Evolutionary conservation across 1,140 invertebrate species (phyloP).

Genomic region (Dendroctonus valens): DNA sequence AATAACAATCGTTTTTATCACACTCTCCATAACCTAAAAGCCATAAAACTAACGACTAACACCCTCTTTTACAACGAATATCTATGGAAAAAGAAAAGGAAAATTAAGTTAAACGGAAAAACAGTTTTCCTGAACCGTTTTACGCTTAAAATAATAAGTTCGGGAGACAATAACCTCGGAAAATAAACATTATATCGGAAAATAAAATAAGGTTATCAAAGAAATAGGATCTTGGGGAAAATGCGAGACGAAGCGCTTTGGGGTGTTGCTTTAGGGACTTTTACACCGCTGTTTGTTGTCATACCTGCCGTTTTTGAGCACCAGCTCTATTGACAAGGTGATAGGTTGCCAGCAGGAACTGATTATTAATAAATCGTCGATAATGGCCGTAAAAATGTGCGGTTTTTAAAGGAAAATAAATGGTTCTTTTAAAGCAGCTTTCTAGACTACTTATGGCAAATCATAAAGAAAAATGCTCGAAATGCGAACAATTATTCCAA

Average conservation of each 20-base stretch:
- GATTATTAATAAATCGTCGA: no score
- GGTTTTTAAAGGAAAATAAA: no score
- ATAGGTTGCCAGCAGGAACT: no score
- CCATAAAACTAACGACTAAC: slow-evolving; percentile 8
- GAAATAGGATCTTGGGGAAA: not conserved
- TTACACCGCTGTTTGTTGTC: no score
- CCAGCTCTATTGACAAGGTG: no score
- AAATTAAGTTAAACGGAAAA: slow-evolving; percentile 18
- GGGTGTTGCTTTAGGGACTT: not conserved
- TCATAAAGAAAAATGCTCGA: no score
- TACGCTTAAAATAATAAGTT: slow-evolving; percentile 23
- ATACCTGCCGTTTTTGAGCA: no score
- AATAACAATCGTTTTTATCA: slow-evolving; percentile 5
- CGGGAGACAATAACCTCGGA: slow-evolving; percentile 10
- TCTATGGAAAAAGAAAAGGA: slow-evolving; percentile 8
- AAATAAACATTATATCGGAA: slow-evolving; percentile 18
- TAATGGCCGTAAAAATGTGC: no score
- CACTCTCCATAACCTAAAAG: slow-evolving; percentile 3
- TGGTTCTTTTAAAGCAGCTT: no score
- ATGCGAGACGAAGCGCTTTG: not conserved
- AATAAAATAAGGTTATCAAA: slow-evolving; percentile 15
- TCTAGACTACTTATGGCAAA: no score
- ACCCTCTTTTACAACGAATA: not conserved
- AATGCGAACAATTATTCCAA: no score
- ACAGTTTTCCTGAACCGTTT: slow-evolving; percentile 12